Conservation (phyloP, 2,888 invertebrate species). For the Notodonta ziczac region DNA sequence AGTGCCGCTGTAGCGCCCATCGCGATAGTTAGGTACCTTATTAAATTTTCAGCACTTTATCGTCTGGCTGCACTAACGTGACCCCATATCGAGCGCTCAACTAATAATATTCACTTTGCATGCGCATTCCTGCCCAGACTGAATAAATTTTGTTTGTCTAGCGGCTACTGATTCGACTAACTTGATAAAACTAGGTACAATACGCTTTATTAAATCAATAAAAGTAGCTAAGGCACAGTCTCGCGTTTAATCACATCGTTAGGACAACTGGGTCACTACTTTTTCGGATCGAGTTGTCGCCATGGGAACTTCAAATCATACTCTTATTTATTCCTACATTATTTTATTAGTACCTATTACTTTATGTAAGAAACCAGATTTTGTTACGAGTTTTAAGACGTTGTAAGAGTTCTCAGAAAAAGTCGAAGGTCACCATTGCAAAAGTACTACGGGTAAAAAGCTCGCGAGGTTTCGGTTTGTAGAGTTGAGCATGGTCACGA, state of each 20-base stretch:
- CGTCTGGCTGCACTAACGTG: constrained; percentile 49
- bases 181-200: constrained; percentile 24
- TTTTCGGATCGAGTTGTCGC: constrained; percentile 16
- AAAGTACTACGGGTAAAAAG: constrained; percentile 29
- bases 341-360: too few species aligned
- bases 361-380: too few species aligned
- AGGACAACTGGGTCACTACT: constrained; percentile 9
- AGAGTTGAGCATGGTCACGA: constrained; percentile 62
- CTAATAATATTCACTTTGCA: constrained; percentile 51
- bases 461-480: constrained; percentile 27
- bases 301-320: constrained; percentile 13
- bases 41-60: constrained; percentile 69
- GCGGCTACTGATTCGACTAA: constrained; percentile 18
- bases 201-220: constrained; percentile 32
- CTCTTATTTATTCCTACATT: not conserved
- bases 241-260: constrained; percentile 12
- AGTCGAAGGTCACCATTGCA: constrained; percentile 19
- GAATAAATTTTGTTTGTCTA: constrained; percentile 39
- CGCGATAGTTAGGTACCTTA: constrained; percentile 41
- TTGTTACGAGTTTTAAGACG: too few species aligned
- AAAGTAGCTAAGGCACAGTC: constrained; percentile 18
- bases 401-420: not conserved
- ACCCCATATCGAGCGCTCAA: constrained; percentile 53
- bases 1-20: not conserved
- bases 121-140: constrained; percentile 44